phyloP scores from a whole-genome alignment of 2,888 invertebrate genomes.

The Mimachlamys varia region DNA sequence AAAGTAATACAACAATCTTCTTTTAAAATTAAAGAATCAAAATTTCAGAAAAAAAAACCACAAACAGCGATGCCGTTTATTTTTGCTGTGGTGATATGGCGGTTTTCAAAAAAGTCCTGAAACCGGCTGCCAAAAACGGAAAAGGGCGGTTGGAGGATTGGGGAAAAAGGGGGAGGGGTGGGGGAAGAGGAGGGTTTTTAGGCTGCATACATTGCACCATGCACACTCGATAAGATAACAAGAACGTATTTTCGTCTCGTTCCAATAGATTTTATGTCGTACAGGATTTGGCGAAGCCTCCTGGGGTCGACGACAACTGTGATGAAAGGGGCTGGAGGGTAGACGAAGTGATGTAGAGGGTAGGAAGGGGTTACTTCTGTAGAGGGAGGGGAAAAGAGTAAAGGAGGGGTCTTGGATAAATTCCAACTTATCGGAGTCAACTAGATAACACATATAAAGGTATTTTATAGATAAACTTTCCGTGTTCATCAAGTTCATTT shows the following conservation, averaged over 20 bases:
- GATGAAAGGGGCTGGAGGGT: background rate
- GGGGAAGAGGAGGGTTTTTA: background rate
- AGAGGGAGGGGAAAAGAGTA: background rate
- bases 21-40: background rate
- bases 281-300: background rate
- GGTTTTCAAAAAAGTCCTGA: background rate
- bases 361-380: background rate
- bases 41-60: background rate
- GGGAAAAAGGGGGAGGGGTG: background rate
- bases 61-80: background rate
- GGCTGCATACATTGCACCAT: background rate
- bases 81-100: background rate
- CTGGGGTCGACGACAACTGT: background rate
- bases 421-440: background rate
- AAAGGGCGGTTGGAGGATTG: background rate
- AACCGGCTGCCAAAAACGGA: background rate
- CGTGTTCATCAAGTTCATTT: background rate
- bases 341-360: background rate
- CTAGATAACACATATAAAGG: background rate
- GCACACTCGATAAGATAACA: background rate
- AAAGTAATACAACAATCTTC: background rate
- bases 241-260: background rate
- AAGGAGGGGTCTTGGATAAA: background rate
- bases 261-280: conserved; percentile 4
- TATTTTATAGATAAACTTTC: background rate